Conservation (phyloP, 2,888 invertebrate genomes). For the Tuta absoluta region DNA sequence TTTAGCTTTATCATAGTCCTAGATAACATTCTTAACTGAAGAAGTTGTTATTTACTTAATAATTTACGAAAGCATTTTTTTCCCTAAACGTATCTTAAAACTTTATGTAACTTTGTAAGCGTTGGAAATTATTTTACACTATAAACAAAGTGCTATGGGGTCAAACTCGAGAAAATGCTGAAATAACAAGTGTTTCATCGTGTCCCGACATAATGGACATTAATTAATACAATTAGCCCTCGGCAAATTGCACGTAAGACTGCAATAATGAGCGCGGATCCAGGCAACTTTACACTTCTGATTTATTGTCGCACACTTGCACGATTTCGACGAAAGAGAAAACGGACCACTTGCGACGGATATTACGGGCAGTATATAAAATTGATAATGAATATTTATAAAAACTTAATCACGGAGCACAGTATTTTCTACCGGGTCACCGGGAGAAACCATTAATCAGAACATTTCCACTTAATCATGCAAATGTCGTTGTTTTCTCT, state of each 20-base stretch:
- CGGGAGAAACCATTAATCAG: conserved; percentile 72
- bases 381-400: conserved; percentile 80
- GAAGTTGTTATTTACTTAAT: too few species aligned
- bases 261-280: conserved; percentile 79
- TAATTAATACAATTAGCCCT: conserved; percentile 80
- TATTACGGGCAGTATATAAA: conserved; percentile 74
- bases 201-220: conserved; percentile 73
- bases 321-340: conserved; percentile 79
- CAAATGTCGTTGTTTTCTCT: conserved; percentile 58
- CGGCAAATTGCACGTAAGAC: conserved; percentile 78
- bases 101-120: neutral
- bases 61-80: too few species aligned
- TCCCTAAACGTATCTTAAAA: neutral
- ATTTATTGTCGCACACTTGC: conserved; percentile 79
- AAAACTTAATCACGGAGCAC: conserved; percentile 73
- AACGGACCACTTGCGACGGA: conserved; percentile 75
- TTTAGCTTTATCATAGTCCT: neutral
- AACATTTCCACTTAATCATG: conserved; percentile 72
- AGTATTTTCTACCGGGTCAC: conserved; percentile 66
- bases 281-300: conserved; percentile 80
- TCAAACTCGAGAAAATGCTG: conserved; percentile 54
- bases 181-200: conserved; percentile 63
- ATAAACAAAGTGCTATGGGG: conserved; percentile 27
- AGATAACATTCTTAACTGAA: neutral
- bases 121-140: neutral